A percentile compares a stretch with the other conserved stretches of the same genome.
Evolutionary conservation across 2,888 invertebrate genomes (phyloP).

Genomic region (Elysia crispata): DNA sequence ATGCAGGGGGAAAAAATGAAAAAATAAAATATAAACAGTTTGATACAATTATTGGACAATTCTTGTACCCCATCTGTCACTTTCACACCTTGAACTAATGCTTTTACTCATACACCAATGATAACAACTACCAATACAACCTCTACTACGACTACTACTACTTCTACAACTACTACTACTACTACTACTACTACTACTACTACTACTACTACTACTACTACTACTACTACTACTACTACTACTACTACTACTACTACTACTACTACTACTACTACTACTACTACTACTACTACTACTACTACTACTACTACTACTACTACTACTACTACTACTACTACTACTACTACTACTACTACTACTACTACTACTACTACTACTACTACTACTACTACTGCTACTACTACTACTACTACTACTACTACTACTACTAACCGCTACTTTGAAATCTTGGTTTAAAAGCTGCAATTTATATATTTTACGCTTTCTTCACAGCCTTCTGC

Average conservation of each 20-base stretch:
- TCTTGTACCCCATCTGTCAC: too few relatives aligned
- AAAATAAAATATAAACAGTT: too few relatives aligned
- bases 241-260: constrained; percentile 32
- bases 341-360: constrained; percentile 46
- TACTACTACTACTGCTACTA: not conserved
- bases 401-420: constrained; percentile 20
- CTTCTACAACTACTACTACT: not conserved
- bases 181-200: not conserved
- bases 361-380: constrained; percentile 18
- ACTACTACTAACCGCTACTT: not conserved
- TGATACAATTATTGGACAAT: too few relatives aligned
- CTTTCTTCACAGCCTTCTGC: not conserved
- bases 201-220: not conserved
- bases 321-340: constrained; percentile 48
- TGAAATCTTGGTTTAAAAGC: not conserved
- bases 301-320: constrained; percentile 46
- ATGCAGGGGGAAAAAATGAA: too few relatives aligned
- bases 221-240: not conserved
- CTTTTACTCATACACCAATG: too few relatives aligned
- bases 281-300: constrained; percentile 45
- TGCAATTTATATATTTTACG: not conserved
- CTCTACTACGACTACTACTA: too few relatives aligned
- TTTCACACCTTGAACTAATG: too few relatives aligned
- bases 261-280: constrained; percentile 39
- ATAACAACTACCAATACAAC: too few relatives aligned